These are phyloP conservation scores for Lichenostomus cassidix DNA, from an alignment of 2,113 vertebrate species.

Conservation along the genomic window DNA sequence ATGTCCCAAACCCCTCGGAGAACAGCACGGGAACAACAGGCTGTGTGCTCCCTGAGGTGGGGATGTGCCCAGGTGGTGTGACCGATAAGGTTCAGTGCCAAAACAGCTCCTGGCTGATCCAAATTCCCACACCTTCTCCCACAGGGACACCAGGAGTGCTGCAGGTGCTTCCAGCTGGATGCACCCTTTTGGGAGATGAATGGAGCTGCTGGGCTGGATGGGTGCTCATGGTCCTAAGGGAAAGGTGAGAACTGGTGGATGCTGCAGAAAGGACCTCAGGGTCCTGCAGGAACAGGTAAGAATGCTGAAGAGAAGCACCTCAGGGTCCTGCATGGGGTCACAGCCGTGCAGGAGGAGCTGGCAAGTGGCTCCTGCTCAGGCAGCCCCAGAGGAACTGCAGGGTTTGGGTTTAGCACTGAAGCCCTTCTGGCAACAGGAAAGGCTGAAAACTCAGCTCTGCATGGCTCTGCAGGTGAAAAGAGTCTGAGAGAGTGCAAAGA, in stretches of 20 bases:
- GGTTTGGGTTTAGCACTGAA: background rate
- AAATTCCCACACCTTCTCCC: accelerated
- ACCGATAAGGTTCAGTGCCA: background rate
- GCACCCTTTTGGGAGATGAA: accelerated
- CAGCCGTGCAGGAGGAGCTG: background rate
- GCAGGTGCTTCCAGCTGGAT: background rate
- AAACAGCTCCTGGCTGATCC: background rate
- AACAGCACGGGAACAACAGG: accelerated
- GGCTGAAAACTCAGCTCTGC: background rate
- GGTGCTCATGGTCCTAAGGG: too few relatives aligned
- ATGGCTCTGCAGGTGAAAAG: background rate
- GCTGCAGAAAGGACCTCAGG: background rate
- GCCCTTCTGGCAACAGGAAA: background rate
- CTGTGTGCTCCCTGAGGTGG: background rate
- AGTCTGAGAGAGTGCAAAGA: background rate
- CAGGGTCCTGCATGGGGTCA: background rate
- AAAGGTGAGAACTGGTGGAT: background rate
- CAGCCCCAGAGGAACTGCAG: background rate
- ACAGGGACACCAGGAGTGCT: background rate
- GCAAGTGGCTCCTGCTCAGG: background rate
- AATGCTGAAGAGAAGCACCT: too few relatives aligned
- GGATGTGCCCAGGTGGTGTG: background rate
- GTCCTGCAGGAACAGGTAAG: background rate
- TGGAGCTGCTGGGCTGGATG: background rate
- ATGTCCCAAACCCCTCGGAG: background rate